Base-by-base conservation (phyloP, 2,113 vertebrate genomes). In the Empidonax alnorum region DNA sequence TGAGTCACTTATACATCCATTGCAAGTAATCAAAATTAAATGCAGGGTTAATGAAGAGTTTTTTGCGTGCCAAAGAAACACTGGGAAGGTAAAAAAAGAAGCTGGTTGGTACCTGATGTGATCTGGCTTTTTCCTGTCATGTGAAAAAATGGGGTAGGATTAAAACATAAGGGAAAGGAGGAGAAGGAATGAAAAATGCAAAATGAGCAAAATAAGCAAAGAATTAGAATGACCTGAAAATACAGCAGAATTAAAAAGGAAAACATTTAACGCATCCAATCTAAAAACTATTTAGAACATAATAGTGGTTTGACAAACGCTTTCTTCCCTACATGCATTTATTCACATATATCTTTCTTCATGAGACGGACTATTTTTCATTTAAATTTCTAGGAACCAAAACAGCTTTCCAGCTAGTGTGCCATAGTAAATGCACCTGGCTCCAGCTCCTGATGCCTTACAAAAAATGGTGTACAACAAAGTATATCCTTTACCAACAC, bases 121-220 rank as follows among this genome's bases (percentile, higher is more conserved):
- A 97, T 98, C 98, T 96, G 98, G 97, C 97, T 98, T 98, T 98
- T 98, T 98, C 98, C 98, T 98, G 98, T 98, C 98, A 97, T 97
- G 96, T 98, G 97, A 98, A 98, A 98, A 98, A 98, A 98, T 58
- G 97, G 98, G 98, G 97, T 80, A 98, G 98, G 98, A 97, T 98
- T 98, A 98, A 98, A 98, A 98, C 97, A 98, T 97, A 98, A 97
- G 89, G 83, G 98, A 98, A 97, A 98, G 97, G 83, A 91, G 93
- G 84, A 97, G 95, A 95, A 98, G 97, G 97, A 95, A 97, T 95
- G 96, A 98, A 98, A 97, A 97, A 98, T 9, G 97, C 87, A 97
- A 98, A 97, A 98, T 98, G 96, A 96, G 96, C 97, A 98, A 98
- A 98, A 98, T 82, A 98, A 98, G 97, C 97, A 97, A 96, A 98